These are phyloP conservation scores for Propsilocerus akamusi DNA, from an alignment of 1,140 invertebrate species.

Conservation along the genomic window DNA sequence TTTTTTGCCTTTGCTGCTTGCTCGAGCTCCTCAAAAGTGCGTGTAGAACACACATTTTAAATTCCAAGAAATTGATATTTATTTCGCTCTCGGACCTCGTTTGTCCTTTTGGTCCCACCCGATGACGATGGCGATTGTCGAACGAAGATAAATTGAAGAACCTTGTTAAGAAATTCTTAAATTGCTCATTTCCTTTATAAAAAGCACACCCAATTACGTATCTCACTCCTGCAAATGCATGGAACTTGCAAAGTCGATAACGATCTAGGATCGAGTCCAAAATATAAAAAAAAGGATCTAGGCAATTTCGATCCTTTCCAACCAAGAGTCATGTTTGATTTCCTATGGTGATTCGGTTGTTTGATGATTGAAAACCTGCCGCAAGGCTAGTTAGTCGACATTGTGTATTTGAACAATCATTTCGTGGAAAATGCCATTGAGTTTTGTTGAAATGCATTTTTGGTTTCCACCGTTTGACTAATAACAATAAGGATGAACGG, in stretches of 20 bases:
- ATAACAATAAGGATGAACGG: no score
- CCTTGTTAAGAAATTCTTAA: neutral
- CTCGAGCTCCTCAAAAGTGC: no score
- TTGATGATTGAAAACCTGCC: no score
- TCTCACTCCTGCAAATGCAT: neutral
- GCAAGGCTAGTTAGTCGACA: no score
- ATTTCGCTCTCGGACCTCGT: no score
- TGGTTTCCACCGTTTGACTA: no score
- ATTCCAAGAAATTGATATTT: neutral
- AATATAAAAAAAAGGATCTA: neutral
- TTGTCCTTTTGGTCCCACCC: neutral
- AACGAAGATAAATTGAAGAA: conserved; percentile 3
- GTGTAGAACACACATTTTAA: neutral
- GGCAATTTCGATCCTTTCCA: neutral
- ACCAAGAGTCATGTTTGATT: neutral
- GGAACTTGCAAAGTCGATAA: no score
- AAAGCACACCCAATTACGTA: neutral
- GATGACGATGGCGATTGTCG: no score
- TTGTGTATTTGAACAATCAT: no score
- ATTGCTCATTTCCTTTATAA: neutral
- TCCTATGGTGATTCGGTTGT: no score
- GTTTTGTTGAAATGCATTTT: neutral
- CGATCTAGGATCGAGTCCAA: neutral
- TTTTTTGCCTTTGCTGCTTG: no score
- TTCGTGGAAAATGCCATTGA: neutral